phyloP scores from a whole-genome alignment of 2,888 invertebrate genomes.

The Autographa gamma region DNA sequence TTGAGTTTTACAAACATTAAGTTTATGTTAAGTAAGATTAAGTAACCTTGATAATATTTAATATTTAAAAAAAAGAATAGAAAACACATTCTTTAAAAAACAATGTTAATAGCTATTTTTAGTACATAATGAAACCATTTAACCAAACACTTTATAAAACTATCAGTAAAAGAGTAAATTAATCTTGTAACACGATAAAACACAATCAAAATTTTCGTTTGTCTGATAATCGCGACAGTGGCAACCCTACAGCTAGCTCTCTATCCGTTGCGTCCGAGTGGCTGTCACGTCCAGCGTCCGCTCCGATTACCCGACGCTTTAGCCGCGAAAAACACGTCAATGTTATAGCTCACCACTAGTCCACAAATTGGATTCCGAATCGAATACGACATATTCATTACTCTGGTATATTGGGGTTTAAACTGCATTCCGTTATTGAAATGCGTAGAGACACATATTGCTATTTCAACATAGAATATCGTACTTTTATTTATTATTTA shows the following conservation, averaged over 20 bases:
- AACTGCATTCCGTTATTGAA: not conserved
- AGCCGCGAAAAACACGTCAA: slow-evolving; percentile 76
- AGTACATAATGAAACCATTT: no score
- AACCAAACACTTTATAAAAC: no score
- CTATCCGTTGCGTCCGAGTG: slow-evolving; percentile 64
- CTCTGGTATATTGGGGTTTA: slow-evolving; percentile 3
- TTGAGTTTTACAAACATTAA: no score
- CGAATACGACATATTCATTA: slow-evolving; percentile 35
- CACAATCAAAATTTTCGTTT: not conserved
- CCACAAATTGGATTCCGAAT: slow-evolving; percentile 73
- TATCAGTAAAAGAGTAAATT: no score
- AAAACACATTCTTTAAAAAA: no score
- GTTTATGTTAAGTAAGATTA: no score
- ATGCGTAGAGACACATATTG: no score
- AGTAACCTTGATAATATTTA: no score
- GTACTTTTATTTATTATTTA: no score
- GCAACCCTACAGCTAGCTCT: slow-evolving; percentile 67
- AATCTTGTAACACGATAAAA: not conserved
- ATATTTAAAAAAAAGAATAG: no score
- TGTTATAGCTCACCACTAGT: slow-evolving; percentile 62
- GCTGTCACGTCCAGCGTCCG: slow-evolving; percentile 75
- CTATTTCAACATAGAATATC: no score
- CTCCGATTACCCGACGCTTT: slow-evolving; percentile 61
- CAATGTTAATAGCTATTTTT: no score
- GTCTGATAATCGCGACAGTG: slow-evolving; percentile 8